phyloP scores from a whole-genome alignment of 2,113 vertebrate genomes.

The Sturnus vulgaris region DNA sequence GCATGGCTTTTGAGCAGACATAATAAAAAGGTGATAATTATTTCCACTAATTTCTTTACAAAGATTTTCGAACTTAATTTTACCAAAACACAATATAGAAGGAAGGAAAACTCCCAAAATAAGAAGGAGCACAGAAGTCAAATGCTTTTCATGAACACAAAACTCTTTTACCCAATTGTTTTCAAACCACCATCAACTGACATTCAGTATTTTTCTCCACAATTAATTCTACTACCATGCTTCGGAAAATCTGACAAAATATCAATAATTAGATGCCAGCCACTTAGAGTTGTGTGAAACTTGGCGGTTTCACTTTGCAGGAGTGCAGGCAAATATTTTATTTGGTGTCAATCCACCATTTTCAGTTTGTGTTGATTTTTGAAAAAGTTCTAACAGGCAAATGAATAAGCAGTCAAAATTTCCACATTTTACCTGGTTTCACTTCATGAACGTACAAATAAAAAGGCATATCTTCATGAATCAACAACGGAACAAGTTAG shows the following conservation, averaged over 20 bases:
- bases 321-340: conserved; percentile 13
- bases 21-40: neutral
- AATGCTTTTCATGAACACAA: neutral
- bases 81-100: neutral
- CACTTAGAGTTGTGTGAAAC: neutral
- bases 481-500: neutral
- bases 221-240: neutral
- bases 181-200: neutral
- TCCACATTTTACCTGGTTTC: conserved; percentile 10
- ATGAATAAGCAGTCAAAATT: neutral
- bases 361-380: neutral
- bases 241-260: conserved; percentile 25
- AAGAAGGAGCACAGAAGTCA: neutral
- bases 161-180: neutral
- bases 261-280: neutral
- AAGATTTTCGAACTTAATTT: neutral
- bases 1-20: neutral
- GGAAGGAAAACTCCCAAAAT: neutral
- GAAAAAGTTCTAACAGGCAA: neutral
- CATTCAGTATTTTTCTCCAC: neutral
- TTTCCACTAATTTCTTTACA: neutral
- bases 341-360: conserved; percentile 17
- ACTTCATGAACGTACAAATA: neutral
- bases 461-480: neutral
- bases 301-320: neutral